Percentiles rank a stretch among this genome's conserved stretches.
Evolutionary conservation across 2,797 vertebrate species (phyloP).

Genomic region (Xiphorhynchus erythropygius): DNA sequence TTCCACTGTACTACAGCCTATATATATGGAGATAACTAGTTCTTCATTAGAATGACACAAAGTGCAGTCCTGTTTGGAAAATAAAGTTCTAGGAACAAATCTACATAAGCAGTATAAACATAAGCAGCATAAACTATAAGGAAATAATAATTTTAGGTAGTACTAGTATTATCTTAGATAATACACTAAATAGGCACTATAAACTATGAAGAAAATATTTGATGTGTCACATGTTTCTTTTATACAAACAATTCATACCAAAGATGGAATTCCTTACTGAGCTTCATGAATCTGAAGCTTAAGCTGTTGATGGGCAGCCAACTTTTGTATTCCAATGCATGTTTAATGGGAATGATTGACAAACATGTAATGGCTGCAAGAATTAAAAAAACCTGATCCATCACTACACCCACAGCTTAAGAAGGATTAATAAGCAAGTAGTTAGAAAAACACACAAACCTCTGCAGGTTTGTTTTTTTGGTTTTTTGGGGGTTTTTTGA

Average conservation of each 20-base stretch:
- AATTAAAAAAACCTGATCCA: neutral
- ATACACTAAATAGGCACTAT: neutral
- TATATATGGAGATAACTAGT: neutral
- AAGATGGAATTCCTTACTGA: neutral
- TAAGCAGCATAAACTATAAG: neutral
- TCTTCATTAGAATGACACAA: neutral
- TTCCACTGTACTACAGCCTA: neutral
- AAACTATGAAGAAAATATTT: neutral
- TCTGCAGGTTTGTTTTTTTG: neutral
- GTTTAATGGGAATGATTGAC: neutral
- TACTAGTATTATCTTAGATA: neutral
- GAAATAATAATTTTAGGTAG: neutral
- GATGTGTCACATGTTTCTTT: fast-evolving
- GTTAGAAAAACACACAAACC: neutral
- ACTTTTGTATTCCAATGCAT: neutral
- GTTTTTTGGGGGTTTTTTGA: too few relatives aligned
- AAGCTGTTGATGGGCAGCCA: fast-evolving
- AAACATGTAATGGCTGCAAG: neutral
- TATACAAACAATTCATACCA: neutral
- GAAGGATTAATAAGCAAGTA: neutral
- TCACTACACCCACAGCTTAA: neutral
- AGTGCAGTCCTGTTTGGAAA: neutral
- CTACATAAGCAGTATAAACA: neutral
- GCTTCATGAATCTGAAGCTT: neutral
- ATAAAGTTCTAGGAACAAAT: neutral